Base-by-base conservation (phyloP, 2,113 vertebrate species). In the Atractosteus spatula region DNA sequence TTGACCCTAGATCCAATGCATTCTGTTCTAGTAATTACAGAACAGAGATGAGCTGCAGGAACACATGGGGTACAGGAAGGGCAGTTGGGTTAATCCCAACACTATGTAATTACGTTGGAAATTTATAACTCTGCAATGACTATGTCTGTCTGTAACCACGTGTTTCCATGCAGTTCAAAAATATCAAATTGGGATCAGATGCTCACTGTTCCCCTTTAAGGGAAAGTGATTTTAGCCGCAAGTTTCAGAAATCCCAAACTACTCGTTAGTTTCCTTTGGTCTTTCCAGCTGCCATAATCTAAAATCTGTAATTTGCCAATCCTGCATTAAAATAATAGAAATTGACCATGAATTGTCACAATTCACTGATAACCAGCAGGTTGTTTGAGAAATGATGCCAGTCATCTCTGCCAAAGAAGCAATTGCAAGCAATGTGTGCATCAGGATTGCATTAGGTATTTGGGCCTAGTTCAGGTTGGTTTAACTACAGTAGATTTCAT, bases 361-460 rank as follows among this genome's bases (percentile, higher is more conserved):
- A 47, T 47, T 17, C 55, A 29, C 29, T 61, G 55, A 42, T 42
- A 62, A 42, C 55, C 51, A 61, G 63, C 44, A 7, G 41, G 3
- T n/a, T 43, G 8, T 14, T 16, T 42, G 12, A 8, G 5, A 42
- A 41, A n/a, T 5, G 6, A 41, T 29, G 17, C n/a, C 12, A 16
- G 29, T 68, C 72, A 62, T 47, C 65, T 68, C n/a, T 66, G n/a
- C 13, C 29, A 47, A 47, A 72, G 61, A 65, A 29, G 62, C 54
- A 43, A 45, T 43, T 5, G 14, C 7, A 14, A 45, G 14, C 7
- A 14, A 54, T 45, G 29, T 66, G 13, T 59, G 7, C 71, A 66
- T 56, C 57, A 66, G 71, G 45, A 44, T 41, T 66, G 11, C 63
- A 45, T 42, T 51, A 44, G 62, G 8, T 7, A 1, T 8, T 65